These are phyloP conservation scores for Tipula vernalis DNA, from an alignment of 2,888 invertebrate genomes.

Conservation along the genomic window DNA sequence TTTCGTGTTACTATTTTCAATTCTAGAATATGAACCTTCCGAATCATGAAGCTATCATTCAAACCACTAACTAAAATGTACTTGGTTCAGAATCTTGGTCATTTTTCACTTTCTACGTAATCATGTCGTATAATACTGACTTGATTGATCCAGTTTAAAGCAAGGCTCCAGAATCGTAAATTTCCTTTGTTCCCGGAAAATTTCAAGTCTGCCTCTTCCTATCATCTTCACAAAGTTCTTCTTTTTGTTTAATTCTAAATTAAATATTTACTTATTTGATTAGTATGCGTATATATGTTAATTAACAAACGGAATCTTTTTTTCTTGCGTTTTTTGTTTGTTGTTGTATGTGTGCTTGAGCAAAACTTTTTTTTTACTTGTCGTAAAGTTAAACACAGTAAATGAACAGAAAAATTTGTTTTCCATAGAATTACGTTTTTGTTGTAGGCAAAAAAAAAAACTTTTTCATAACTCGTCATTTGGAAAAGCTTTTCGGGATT, in stretches of 20 bases:
- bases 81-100: no score
- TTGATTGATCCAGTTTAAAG: no score
- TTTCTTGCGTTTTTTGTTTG: not conserved
- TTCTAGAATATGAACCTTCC: no score
- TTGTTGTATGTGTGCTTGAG: not conserved
- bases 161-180: not conserved
- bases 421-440: not conserved
- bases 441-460: not conserved
- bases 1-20: no score
- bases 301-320: not conserved
- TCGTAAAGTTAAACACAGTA: not conserved
- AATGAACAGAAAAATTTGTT: not conserved
- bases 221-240: not conserved
- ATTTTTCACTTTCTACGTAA: no score
- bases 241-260: not conserved
- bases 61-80: no score
- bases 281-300: not conserved
- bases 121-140: no score
- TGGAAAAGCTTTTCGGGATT: not conserved
- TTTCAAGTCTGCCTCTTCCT: not conserved
- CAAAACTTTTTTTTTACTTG: not conserved
- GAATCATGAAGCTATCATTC: no score
- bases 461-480: not conserved
- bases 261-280: not conserved
- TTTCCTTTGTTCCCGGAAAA: no score